Percentiles rank a stretch among this genome's conserved stretches.
These are phyloP conservation scores for Ochotona curzoniae DNA, from an alignment of 2,113 vertebrate genomes.

Conservation along the genomic window DNA sequence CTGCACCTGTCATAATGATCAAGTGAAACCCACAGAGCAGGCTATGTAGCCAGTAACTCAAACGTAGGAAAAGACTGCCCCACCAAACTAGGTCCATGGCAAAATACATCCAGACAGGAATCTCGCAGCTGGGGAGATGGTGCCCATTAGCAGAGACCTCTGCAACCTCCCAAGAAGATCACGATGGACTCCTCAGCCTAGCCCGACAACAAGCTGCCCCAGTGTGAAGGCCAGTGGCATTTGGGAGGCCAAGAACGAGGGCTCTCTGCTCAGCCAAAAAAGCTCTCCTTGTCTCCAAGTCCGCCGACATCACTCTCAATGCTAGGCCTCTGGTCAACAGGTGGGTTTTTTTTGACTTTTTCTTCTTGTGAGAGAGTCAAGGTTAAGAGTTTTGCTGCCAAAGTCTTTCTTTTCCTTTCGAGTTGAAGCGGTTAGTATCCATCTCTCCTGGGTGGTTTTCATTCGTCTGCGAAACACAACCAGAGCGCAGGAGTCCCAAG, in stretches of 20 bases:
- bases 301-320: constrained; percentile 91
- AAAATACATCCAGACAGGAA: background rate
- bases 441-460: constrained; percentile 73
- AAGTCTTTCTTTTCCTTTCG: constrained; percentile 91
- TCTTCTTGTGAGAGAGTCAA: constrained; percentile 90
- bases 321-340: constrained; percentile 88
- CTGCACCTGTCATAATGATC: background rate
- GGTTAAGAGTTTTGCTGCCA: constrained; percentile 85
- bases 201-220: constrained; percentile 20
- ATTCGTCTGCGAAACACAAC: constrained; percentile 93
- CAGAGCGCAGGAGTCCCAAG: constrained; percentile 92
- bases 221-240: background rate
- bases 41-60: constrained; percentile 10
- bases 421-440: constrained; percentile 89
- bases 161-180: constrained; percentile 25
- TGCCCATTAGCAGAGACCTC: constrained; percentile 40
- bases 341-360: constrained; percentile 90
- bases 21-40: constrained; percentile 13
- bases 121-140: constrained; percentile 33
- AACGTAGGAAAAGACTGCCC: constrained; percentile 40
- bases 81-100: constrained; percentile 24
- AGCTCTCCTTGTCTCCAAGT: constrained; percentile 40
- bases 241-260: background rate
- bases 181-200: constrained; percentile 39
- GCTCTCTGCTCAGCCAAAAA: constrained; percentile 15